Conservation (phyloP, 2,113 vertebrate genomes). For the Pogonocichla stellata region DNA sequence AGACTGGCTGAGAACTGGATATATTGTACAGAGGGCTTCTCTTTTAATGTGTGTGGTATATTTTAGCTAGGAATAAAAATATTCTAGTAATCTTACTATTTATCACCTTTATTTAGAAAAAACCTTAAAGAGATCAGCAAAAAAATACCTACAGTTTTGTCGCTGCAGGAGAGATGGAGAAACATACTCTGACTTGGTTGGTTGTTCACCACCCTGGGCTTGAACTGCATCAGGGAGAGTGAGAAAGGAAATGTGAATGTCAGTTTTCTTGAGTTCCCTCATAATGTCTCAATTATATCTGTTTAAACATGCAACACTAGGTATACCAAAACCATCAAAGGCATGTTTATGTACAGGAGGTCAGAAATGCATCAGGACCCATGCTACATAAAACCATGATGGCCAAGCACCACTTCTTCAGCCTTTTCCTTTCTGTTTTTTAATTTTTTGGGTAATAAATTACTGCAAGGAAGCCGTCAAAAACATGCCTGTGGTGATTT, state of each 20-base stretch:
- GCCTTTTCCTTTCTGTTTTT: neutral
- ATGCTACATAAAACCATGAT: neutral
- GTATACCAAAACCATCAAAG: neutral
- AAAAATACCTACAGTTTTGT: slow-evolving; percentile 24
- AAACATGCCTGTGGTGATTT: neutral
- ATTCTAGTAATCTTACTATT: neutral
- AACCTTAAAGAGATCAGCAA: neutral
- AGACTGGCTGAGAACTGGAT: neutral
- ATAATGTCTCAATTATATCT: neutral
- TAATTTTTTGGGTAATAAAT: neutral
- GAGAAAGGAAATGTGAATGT: neutral
- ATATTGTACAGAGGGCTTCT: neutral
- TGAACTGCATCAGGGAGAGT: slow-evolving; percentile 6
- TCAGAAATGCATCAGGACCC: neutral
- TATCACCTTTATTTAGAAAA: neutral
- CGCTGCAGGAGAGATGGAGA: neutral
- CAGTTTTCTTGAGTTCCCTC: neutral
- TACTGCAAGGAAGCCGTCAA: neutral
- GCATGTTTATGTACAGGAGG: neutral
- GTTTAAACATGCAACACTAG: neutral
- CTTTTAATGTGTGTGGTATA: neutral
- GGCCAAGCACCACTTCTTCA: neutral
- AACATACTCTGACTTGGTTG: neutral
- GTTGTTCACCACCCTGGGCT: neutral
- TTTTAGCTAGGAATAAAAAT: neutral